These are phyloP conservation scores for Xestia sexstrigata DNA, from an alignment of 2,888 invertebrate species.

Conservation along the genomic window DNA sequence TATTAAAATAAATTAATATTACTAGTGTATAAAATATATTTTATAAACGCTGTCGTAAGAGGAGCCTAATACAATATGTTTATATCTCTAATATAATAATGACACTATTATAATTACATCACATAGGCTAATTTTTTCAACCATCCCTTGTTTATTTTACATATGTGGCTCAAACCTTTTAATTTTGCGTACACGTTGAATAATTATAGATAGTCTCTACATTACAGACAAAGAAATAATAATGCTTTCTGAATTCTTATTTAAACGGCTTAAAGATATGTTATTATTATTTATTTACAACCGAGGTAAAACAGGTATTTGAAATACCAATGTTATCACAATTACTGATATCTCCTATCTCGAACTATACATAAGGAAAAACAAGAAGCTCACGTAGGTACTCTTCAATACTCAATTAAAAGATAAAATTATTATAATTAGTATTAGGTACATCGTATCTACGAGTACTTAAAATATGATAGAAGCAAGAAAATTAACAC, in stretches of 20 bases:
- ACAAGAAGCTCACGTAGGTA: constrained; percentile 18
- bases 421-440: constrained; percentile 17
- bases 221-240: not conserved
- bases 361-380: constrained; percentile 13
- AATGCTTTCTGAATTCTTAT: not conserved
- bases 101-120: constrained; percentile 30
- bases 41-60: not conserved
- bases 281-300: constrained; percentile 48
- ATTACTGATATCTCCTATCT: constrained; percentile 44
- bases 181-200: not conserved
- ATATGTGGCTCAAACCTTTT: not conserved
- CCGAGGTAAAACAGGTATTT: constrained; percentile 18
- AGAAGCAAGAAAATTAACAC: not conserved
- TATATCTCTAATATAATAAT: constrained; percentile 24
- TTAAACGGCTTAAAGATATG: constrained; percentile 16
- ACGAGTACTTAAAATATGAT: not conserved
- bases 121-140: constrained; percentile 19
- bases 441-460: not conserved
- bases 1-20: constrained; percentile 6
- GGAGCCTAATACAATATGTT: constrained; percentile 16
- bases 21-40: constrained; percentile 18
- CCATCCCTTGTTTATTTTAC: not conserved
- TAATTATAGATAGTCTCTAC: not conserved
- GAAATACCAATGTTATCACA: constrained; percentile 49
- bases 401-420: constrained; percentile 18